These are phyloP conservation scores for Chrysaora quinquecirrha DNA, from an alignment of 30 jellyfish, hydroid and myxozoan species.

Conservation along the genomic window DNA sequence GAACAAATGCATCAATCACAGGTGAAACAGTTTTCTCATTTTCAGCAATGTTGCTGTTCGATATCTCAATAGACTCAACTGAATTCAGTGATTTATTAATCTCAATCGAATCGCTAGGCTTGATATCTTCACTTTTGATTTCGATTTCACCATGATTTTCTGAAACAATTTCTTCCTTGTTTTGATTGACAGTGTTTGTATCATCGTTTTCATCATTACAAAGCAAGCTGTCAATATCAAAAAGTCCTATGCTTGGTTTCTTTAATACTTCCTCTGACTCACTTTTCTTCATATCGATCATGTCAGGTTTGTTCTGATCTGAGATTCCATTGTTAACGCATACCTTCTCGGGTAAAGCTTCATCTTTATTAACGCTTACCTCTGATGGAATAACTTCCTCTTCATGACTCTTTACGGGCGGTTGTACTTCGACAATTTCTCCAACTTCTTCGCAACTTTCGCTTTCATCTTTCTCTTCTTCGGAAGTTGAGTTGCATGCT, in stretches of 20 bases:
- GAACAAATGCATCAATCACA: neutral
- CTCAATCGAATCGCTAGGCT: neutral
- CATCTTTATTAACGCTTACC: neutral
- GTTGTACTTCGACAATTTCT: neutral
- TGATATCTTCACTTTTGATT: neutral
- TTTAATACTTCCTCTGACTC: neutral
- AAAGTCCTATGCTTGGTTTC: slow-evolving; percentile 4
- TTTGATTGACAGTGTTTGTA: neutral
- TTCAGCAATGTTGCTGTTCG: neutral
- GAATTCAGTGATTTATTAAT: neutral
- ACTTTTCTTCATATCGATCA: neutral
- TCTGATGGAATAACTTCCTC: neutral
- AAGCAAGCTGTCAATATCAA: slow-evolving; percentile 60
- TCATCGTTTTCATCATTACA: slow-evolving; percentile 35
- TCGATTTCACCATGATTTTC: neutral
- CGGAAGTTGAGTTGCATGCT: slow-evolving; percentile 18
- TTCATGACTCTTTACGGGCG: too few relatives aligned
- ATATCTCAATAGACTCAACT: neutral
- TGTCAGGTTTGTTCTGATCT: neutral
- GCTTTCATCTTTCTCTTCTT: neutral
- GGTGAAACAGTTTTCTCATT: neutral
- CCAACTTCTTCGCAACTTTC: neutral
- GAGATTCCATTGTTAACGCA: neutral
- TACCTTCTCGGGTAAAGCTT: neutral
- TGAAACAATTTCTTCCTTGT: neutral